Conservation (phyloP, 1,140 invertebrate species). For the Nephila pilipes region DNA sequence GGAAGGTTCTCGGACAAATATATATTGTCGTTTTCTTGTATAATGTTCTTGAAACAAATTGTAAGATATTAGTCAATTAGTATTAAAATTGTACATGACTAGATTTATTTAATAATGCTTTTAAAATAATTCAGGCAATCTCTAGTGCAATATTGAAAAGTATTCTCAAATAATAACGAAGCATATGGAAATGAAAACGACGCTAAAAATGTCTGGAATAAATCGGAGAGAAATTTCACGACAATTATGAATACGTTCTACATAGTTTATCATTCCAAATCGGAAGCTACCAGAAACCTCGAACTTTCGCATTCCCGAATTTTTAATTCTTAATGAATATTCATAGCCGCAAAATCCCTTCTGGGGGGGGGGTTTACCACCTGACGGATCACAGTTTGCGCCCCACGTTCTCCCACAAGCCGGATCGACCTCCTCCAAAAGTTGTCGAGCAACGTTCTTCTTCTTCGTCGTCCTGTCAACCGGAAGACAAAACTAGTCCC, state of each 20-base stretch:
- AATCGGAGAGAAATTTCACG: neutral
- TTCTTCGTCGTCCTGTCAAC: neutral
- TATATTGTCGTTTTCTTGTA: no score
- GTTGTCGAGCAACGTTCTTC: conserved; percentile 1
- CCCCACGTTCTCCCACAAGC: neutral
- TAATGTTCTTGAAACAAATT: no score
- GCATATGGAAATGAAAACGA: neutral
- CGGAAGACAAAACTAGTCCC: neutral
- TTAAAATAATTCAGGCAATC: no score
- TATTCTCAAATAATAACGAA: neutral
- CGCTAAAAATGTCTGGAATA: neutral
- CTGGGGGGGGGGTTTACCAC: neutral
- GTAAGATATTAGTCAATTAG: no score
- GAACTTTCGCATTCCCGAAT: neutral
- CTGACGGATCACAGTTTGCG: neutral
- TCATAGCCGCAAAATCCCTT: neutral
- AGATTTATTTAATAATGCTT: no score
- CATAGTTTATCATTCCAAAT: neutral
- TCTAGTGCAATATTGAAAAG: neutral
- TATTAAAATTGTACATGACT: no score
- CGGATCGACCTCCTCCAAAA: neutral
- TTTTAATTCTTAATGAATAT: conserved; percentile 15
- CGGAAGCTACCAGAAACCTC: neutral
- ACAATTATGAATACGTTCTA: conserved; percentile 1
- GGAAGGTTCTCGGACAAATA: no score